Conservation (phyloP, 2,797 vertebrate species). For the Sphenodon punctatus region DNA sequence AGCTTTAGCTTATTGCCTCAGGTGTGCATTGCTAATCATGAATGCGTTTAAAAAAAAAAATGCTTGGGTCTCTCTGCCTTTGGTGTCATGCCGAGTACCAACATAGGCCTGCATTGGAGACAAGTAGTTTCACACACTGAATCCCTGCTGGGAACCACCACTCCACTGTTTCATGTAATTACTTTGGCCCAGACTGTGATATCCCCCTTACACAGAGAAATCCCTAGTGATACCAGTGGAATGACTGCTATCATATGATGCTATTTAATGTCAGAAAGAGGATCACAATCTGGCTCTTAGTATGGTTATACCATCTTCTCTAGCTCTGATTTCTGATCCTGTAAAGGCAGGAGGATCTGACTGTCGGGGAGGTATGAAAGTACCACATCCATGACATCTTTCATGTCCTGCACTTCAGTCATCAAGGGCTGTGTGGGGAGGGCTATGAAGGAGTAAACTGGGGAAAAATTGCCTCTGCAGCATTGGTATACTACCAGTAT, state of each 20-base stretch:
- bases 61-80: background rate
- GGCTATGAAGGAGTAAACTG: too few species aligned
- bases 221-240: background rate
- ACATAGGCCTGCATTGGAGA: background rate
- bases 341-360: background rate
- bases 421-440: background rate
- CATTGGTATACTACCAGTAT: too few species aligned
- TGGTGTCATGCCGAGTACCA: background rate
- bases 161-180: background rate
- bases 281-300: background rate
- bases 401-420: background rate
- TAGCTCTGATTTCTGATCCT: background rate
- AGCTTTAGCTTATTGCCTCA: background rate
- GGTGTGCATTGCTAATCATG: background rate
- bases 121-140: background rate
- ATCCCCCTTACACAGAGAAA: background rate
- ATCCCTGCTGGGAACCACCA: background rate
- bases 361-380: background rate
- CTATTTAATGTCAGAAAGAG: background rate
- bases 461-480: too few species aligned
- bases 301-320: background rate
- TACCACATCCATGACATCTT: background rate
- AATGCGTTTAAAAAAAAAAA: background rate
- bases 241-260: background rate
- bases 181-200: background rate